These are phyloP conservation scores for Dicaeum eximium DNA, from an alignment of 2,113 vertebrate species.

Conservation along the genomic window DNA sequence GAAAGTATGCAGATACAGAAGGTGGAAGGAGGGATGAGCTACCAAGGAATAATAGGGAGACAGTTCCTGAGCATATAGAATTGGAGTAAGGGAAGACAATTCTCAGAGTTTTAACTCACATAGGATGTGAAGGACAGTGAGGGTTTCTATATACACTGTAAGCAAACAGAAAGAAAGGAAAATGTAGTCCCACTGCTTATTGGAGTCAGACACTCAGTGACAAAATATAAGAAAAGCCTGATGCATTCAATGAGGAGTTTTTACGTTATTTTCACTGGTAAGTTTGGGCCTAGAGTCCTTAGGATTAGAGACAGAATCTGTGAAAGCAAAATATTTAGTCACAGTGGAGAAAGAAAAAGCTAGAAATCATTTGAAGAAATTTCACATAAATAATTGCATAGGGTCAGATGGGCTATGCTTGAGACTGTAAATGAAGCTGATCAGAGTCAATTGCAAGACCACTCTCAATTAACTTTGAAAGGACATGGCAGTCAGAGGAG, in stretches of 20 bases:
- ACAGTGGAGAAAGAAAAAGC: neutral
- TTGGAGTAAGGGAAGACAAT: neutral
- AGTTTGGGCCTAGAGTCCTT: neutral
- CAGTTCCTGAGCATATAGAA: neutral
- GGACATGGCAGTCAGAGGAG: neutral
- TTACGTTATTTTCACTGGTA: neutral
- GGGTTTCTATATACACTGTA: neutral
- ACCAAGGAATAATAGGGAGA: neutral
- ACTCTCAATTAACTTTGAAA: neutral
- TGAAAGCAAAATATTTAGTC: neutral
- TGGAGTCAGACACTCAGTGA: neutral
- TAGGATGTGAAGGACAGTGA: neutral
- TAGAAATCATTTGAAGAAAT: neutral
- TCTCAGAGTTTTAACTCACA: neutral
- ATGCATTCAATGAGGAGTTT: neutral
- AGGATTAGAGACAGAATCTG: neutral
- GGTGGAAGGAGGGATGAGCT: neutral
- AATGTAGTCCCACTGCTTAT: neutral
- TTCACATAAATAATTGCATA: neutral
- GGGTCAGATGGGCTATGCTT: neutral
- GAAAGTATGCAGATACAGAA: neutral
- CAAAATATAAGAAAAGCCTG: neutral
- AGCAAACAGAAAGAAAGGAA: neutral
- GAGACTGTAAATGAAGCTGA: neutral
- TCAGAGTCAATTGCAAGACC: neutral